Base-by-base conservation (phyloP, 2,888 invertebrate species). In the Calameuta idolon region DNA sequence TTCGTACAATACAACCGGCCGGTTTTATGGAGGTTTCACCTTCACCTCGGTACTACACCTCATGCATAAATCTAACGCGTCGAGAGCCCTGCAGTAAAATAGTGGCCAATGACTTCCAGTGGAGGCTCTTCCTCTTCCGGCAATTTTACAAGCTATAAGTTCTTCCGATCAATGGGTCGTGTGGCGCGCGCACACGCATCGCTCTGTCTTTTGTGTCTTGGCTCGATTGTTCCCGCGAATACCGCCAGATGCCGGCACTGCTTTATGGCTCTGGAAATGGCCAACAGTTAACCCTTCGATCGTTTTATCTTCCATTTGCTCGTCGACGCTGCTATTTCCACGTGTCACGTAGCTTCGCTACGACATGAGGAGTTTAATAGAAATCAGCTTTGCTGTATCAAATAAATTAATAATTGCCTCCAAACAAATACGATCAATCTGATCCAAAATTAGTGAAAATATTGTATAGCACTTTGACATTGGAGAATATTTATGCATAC, bases 101-200 rank as follows among this genome's bases (percentile, higher is more conserved):
- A 55, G 55, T 55, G 55, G 55, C 55, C 55, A 55, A 55, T 55
- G 55, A 55, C 55, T 55, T 55, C 55, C 23, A 55, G 23, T 55
- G 55, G 55, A 55, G 55, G 55, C 55, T 55, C 55, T 55, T 55
- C 82, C 84, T 80, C 80, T 81, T 80, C 78, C 78, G 82, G 75
- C 81, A 84, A 86, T 86, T 89, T 87, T 83, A 82, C 81, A 77
- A 82, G 79, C 82, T 81, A 82, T 84, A 84, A 83, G 85, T 85
- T 87, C 86, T 88, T 88, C 84, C 90, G 90, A 90, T 90, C 90
- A 89, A 90, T 91, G 88, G 90, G 83, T 86, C 85, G 84, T 85
- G 85, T 85, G 85, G 84, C 87, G 89, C 89, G 89, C 89, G 87
- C 90, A 84, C 82, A 83, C 84, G 81, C 82, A 79, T 82, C 80